Evolutionary conservation across 2,113 vertebrate genomes (phyloP).

Genomic region (Mustelus asterias): DNA sequence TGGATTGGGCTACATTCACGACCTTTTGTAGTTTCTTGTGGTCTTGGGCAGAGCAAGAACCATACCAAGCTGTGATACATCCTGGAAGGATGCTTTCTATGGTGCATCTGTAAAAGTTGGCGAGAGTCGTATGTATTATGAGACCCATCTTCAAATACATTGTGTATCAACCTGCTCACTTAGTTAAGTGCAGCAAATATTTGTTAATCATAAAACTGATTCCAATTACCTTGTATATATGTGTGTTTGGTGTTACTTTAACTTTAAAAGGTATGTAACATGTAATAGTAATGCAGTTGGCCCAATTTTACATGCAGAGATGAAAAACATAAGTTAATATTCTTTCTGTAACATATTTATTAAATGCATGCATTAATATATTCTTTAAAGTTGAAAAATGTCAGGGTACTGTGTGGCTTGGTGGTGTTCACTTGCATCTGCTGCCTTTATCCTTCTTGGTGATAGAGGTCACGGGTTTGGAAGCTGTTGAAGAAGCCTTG

Average conservation of each 20-base stretch:
- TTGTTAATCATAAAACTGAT: background rate
- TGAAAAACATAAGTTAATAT: background rate
- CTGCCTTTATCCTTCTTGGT: too few species aligned
- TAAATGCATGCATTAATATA: background rate
- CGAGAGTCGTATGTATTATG: background rate
- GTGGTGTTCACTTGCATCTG: too few species aligned
- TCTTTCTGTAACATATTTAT: background rate
- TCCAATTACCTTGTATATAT: background rate
- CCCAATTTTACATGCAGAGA: background rate
- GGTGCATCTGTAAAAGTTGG: too few species aligned
- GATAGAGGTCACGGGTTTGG: too few species aligned
- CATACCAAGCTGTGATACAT: too few species aligned
- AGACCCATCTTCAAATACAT: background rate
- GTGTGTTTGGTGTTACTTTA: background rate
- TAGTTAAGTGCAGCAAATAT: background rate
- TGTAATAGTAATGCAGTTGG: background rate
- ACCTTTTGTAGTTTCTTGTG: too few species aligned
- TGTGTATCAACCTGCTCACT: background rate
- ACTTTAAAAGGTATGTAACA: background rate
- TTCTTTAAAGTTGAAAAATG: too few species aligned
- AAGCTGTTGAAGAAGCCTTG: too few species aligned
- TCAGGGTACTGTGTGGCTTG: background rate
- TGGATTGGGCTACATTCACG: too few species aligned
- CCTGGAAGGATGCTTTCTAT: too few species aligned
- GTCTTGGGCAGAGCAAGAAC: too few species aligned